A percentile compares a stretch with the other conserved stretches of the same genome.
phyloP scores from a whole-genome alignment of 2,888 invertebrate species.

The Troilus luridus region DNA sequence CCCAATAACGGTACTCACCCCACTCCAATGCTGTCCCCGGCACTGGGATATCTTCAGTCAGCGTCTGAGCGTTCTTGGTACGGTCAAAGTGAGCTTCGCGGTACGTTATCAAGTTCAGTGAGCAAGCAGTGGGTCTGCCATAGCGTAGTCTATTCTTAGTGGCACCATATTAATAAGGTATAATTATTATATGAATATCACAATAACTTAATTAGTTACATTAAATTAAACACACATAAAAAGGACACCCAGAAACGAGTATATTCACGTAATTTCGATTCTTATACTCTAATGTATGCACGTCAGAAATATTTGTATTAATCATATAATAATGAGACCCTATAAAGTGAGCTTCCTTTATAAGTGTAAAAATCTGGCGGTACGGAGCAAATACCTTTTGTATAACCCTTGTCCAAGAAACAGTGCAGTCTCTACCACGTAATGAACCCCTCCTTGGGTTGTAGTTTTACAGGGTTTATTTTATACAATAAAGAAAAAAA shows the following conservation, averaged over 20 bases:
- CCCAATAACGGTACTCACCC: constrained; percentile 23
- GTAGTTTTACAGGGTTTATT: too few species aligned
- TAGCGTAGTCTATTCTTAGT: background rate
- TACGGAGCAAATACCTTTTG: too few species aligned
- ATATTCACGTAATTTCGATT: background rate
- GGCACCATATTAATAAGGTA: background rate
- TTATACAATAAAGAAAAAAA: too few species aligned
- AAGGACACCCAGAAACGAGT: too few species aligned
- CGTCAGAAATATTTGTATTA: background rate
- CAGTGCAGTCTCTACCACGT: too few species aligned
- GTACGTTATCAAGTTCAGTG: background rate
- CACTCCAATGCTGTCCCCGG: background rate
- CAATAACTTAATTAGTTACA: background rate
- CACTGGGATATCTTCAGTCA: background rate
- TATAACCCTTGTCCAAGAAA: too few species aligned
- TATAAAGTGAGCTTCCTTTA: too few species aligned
- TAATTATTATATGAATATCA: background rate
- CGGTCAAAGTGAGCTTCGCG: background rate
- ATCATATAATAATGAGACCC: too few species aligned
- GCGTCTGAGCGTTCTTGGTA: background rate
- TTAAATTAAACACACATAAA: too few species aligned
- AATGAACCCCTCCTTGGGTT: too few species aligned
- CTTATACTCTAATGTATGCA: background rate
- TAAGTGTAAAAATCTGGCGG: too few species aligned
- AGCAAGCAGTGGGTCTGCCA: background rate